Conservation (phyloP, 2,888 invertebrate genomes). For the Gymnocheta viridis region DNA sequence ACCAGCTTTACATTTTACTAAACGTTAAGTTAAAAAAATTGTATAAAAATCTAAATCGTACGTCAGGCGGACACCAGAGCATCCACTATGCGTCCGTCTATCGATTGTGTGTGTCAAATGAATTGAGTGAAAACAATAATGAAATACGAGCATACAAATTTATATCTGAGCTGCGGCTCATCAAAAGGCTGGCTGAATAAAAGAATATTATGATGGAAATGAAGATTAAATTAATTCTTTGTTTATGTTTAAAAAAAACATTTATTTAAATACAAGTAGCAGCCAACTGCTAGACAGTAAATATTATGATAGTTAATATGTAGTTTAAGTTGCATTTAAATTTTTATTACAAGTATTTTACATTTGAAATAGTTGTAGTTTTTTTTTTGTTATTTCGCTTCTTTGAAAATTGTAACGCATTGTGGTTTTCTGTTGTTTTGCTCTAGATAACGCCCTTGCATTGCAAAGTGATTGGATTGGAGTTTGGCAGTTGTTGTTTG, state of each 20-base stretch:
- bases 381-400: slow-evolving; percentile 32
- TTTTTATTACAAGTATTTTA: slow-evolving; percentile 18
- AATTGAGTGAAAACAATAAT: slow-evolving; percentile 49
- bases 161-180: slow-evolving; percentile 41
- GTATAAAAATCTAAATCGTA: background rate
- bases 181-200: slow-evolving; percentile 32
- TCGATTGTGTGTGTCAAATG: slow-evolving; percentile 50
- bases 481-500: slow-evolving; percentile 58
- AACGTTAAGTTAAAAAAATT: background rate
- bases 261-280: slow-evolving; percentile 60
- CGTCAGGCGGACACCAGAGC: background rate
- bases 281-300: slow-evolving; percentile 19
- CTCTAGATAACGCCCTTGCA: slow-evolving; percentile 77
- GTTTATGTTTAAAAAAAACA: slow-evolving; percentile 19
- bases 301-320: slow-evolving; percentile 44
- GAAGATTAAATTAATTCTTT: slow-evolving; percentile 42
- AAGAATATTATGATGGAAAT: slow-evolving; percentile 34
- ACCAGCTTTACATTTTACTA: background rate
- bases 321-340: slow-evolving; percentile 48
- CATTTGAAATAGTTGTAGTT: slow-evolving; percentile 45
- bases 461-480: slow-evolving; percentile 70
- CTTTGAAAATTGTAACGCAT: slow-evolving; percentile 69
- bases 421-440: slow-evolving; percentile 75
- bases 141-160: slow-evolving; percentile 52
- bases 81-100: background rate